Base-by-base conservation (phyloP, 2,797 vertebrate species). In the Botia almorhae region DNA sequence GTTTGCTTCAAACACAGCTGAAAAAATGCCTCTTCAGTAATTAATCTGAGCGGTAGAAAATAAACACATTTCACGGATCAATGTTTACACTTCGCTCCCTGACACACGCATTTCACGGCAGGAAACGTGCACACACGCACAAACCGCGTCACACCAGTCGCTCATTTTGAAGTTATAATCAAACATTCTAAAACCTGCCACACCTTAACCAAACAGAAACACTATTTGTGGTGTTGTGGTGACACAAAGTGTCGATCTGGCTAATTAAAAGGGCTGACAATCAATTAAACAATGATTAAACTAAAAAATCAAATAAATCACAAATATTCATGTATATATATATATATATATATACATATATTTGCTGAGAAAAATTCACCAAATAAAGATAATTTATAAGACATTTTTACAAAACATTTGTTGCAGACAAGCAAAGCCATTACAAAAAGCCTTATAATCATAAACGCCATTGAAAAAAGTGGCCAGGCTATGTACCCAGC, bases 31-130 rank as follows among this genome's bases (percentile, higher is more conserved):
- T 29, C 67, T 89, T 88, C 89, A 81, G 90, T 93, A 93, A 94
- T 94, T 93, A 94, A 92, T 90, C 89, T 88, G 88, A 64, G 84
- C 85, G 69, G 89, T 89, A 91, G 87, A 91, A 91, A 92, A 90
- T 81, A 93, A 94, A 92, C 89, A 89, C 87, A 94, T 94, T 94
- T 94, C 93, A 94, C 85, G 91, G 91, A 93, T 93, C 91, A 91
- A 91, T 89, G 92, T 93, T 87, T 86, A 89, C 83, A 87, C 89
- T 91, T 89, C 23, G 83, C 78, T 90, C 81, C 76, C 85, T 83
- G 75, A 29, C 69, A 51, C 67, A 77, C 29, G 29, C 26, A 33
- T 58, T 61, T 78, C 46, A 13, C 46, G 36, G 43, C 46, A 4
- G 8, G 56, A 39, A 17, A 13, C 26, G 8, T 19, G 74, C 33